phyloP scores from a whole-genome alignment of 2,797 vertebrate genomes.

The Heteromormyrus szaboi region DNA sequence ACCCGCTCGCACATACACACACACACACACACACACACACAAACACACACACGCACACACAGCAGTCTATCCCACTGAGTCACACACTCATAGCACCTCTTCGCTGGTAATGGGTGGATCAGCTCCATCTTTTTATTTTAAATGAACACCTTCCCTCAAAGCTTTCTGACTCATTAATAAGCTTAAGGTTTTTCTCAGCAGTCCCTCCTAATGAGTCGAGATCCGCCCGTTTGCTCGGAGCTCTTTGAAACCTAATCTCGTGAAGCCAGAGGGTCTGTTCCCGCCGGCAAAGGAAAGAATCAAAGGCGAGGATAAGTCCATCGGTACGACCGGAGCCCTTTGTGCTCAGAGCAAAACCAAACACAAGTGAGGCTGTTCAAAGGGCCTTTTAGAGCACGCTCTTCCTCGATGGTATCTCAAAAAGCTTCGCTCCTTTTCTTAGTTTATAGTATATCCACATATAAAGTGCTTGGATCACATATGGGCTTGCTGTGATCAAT shows the following conservation, averaged over 20 bases:
- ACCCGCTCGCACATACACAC: background rate
- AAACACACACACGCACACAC: background rate
- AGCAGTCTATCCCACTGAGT: too few relatives aligned
- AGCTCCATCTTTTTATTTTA: background rate
- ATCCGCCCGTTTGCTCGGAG: background rate
- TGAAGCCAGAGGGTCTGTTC: background rate
- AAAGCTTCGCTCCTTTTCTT: background rate
- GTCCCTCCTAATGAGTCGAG: background rate
- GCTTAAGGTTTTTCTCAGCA: background rate
- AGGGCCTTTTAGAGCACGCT: background rate
- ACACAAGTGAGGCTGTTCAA: background rate
- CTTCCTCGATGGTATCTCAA: constrained; percentile 8
- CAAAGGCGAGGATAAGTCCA: background rate
- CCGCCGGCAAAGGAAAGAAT: background rate
- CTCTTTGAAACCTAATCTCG: constrained; percentile 17
- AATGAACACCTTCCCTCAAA: background rate
- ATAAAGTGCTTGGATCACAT: background rate
- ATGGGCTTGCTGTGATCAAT: background rate
- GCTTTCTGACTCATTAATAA: background rate
- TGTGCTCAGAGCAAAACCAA: background rate
- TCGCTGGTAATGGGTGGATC: background rate
- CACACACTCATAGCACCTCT: background rate
- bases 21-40: background rate
- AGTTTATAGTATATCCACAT: background rate
- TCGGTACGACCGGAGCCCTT: background rate